These are phyloP conservation scores for Drosophila nr. perissopoda DNA, from an alignment of 2,888 invertebrate species.

Conservation along the genomic window DNA sequence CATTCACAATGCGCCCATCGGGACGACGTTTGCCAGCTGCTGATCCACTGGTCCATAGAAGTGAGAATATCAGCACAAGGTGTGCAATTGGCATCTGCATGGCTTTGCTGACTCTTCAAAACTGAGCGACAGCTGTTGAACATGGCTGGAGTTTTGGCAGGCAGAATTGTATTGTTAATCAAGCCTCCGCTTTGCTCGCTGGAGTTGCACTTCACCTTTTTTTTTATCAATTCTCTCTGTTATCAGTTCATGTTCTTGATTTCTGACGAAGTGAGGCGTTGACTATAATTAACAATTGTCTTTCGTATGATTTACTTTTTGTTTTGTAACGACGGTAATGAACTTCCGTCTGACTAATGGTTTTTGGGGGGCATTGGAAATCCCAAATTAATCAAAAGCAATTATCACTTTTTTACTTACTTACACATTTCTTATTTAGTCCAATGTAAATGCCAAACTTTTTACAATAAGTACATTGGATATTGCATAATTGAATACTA, in stretches of 20 bases:
- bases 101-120: constrained; percentile 39
- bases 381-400: neutral
- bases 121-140: constrained; percentile 53
- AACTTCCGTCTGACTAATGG: constrained; percentile 43
- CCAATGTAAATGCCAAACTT: neutral
- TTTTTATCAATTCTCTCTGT: constrained; percentile 56
- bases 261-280: constrained; percentile 43
- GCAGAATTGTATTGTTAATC: constrained; percentile 19
- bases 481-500: neutral
- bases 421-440: neutral
- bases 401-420: neutral
- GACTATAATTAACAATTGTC: constrained; percentile 64
- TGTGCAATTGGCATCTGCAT: constrained; percentile 49
- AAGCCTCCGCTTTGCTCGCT: neutral
- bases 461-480: neutral
- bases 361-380: neutral
- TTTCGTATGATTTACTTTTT: constrained; percentile 38
- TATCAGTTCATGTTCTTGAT: constrained; percentile 55
- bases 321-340: constrained; percentile 43
- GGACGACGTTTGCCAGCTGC: constrained; percentile 44
- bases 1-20: constrained; percentile 81
- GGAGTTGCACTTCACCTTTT: constrained; percentile 24
- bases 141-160: constrained; percentile 28
- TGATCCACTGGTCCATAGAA: constrained; percentile 16
- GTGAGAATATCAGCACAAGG: constrained; percentile 15